These are phyloP conservation scores for Esox niger DNA, from an alignment of 2,113 vertebrate species.

Conservation along the genomic window DNA sequence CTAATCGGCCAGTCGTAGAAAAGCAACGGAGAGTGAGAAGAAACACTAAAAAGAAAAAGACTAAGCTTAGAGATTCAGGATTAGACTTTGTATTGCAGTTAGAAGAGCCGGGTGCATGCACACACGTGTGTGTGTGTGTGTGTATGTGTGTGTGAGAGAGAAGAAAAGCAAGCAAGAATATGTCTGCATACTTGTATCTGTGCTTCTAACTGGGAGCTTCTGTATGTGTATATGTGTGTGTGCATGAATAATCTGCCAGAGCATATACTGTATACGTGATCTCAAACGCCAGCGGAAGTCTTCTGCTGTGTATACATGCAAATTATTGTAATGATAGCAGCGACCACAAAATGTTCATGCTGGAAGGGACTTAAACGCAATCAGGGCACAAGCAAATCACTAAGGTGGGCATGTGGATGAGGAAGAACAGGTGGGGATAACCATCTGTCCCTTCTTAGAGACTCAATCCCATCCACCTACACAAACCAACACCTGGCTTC, in stretches of 20 bases:
- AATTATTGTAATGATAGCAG: slow-evolving; percentile 1
- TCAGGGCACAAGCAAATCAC: background rate
- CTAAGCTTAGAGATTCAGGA: no score
- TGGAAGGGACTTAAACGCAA: background rate
- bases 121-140: background rate
- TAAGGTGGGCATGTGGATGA: background rate
- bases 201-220: background rate
- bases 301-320: no score
- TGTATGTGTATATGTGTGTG: background rate
- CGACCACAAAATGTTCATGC: background rate
- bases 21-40: no score
- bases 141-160: no score
- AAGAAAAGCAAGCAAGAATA: no score
- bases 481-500: slow-evolving; percentile 1
- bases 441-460: slow-evolving; percentile 29
- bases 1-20: no score
- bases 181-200: no score
- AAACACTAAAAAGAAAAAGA: no score
- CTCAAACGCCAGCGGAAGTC: background rate
- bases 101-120: background rate
- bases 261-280: background rate
- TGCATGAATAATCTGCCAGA: background rate
- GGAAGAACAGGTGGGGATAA: slow-evolving; percentile 4
- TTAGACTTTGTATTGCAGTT: background rate
- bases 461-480: slow-evolving; percentile 4